These are phyloP conservation scores for Sebastes iracundus DNA, from an alignment of 2,797 vertebrate genomes.

Conservation along the genomic window DNA sequence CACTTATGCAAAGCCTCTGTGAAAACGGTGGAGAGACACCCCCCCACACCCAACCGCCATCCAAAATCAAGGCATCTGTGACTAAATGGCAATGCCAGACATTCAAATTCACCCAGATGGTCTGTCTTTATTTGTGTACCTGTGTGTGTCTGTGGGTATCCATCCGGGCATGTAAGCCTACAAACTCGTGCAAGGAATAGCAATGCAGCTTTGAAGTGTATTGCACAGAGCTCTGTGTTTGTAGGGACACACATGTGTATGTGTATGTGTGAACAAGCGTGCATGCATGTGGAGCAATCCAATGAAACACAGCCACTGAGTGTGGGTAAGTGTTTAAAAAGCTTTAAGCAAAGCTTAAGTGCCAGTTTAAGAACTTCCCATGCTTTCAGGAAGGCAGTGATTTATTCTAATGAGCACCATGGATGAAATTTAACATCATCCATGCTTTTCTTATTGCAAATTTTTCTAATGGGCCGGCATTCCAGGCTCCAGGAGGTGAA, in stretches of 20 bases:
- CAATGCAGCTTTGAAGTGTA: not conserved
- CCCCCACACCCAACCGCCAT: not conserved
- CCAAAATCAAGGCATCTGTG: constrained; percentile 57
- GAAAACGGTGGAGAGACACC: not conserved
- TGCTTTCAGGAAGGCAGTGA: not conserved
- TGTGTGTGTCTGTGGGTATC: constrained; percentile 14
- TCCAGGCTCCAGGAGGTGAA: constrained; percentile 43
- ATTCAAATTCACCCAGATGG: constrained; percentile 65
- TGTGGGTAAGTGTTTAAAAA: constrained; percentile 14
- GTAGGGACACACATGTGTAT: not conserved
- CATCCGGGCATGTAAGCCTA: constrained; percentile 13
- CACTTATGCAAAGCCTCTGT: not conserved
- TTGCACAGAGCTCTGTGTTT: not conserved
- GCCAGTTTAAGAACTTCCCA: constrained; percentile 15
- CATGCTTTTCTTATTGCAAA: constrained; percentile 48
- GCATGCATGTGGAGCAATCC: not conserved
- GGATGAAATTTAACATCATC: constrained; percentile 15
- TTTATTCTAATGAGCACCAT: constrained; percentile 10
- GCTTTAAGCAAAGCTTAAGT: not conserved
- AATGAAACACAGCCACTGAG: constrained; percentile 7
- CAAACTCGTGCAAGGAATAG: constrained; percentile 10
- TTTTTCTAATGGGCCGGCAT: constrained; percentile 18
- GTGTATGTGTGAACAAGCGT: not conserved
- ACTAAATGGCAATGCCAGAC: constrained; percentile 47
- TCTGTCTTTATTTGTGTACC: constrained; percentile 34